A percentile compares a stretch with the other conserved stretches of the same genome.
These are phyloP conservation scores for Hystrix brachyura DNA, from an alignment of 2,113 vertebrate species.

Conservation along the genomic window DNA sequence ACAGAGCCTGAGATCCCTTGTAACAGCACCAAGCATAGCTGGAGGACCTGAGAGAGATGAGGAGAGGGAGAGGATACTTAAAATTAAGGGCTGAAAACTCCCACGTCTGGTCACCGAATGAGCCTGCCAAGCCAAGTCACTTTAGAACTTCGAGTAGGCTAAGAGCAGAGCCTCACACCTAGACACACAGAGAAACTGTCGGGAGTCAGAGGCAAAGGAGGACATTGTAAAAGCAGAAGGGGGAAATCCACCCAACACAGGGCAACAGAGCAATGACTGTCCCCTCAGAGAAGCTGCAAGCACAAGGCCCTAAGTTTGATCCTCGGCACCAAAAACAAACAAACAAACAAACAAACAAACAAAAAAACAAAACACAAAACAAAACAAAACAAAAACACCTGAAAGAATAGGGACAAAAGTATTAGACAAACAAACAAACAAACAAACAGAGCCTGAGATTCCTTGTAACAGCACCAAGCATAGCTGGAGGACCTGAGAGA, in stretches of 20 bases:
- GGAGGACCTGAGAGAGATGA: too few species aligned
- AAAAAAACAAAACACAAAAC: too few species aligned
- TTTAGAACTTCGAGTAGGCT: not conserved
- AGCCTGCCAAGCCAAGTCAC: too few species aligned
- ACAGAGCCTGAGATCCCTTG: too few species aligned
- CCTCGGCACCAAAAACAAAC: too few species aligned
- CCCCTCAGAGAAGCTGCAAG: not conserved
- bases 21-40: not conserved
- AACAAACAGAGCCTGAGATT: too few species aligned
- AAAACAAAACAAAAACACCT: not conserved
- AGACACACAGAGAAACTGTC: not conserved
- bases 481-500: too few species aligned
- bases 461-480: not conserved
- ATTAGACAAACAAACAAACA: not conserved
- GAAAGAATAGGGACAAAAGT: not conserved
- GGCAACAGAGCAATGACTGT: not conserved
- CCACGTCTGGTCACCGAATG: too few species aligned
- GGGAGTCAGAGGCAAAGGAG: not conserved
- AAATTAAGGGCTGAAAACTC: not conserved
- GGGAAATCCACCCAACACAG: not conserved
- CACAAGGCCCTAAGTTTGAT: too few species aligned
- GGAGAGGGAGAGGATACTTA: not conserved
- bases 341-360: too few species aligned
- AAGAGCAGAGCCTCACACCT: not conserved
- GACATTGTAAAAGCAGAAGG: not conserved